Conservation (phyloP, 1,140 invertebrate species). For the Leptopilina clavipes region DNA sequence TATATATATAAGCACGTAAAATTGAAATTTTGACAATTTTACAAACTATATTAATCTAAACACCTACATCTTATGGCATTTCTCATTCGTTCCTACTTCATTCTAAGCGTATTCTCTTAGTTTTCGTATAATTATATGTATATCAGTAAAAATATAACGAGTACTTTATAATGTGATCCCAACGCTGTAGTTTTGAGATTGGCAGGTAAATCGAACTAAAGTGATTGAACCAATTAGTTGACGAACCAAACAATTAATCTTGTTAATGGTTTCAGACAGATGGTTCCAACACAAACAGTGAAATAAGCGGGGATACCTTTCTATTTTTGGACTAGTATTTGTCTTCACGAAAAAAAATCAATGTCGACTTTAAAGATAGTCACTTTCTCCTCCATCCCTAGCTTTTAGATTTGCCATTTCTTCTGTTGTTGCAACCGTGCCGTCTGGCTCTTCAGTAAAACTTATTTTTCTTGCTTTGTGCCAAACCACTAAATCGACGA, state of each 20-base stretch:
- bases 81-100: neutral
- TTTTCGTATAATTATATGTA: neutral
- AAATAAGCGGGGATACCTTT: slow-evolving; percentile 7
- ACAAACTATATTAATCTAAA: neutral
- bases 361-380: slow-evolving; percentile 62
- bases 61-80: slow-evolving; percentile 7
- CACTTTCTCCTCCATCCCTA: slow-evolving; percentile 68
- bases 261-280: neutral
- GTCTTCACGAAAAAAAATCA: slow-evolving; percentile 6
- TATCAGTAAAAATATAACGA: slow-evolving; percentile 24
- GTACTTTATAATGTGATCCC: neutral
- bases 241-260: neutral
- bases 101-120: slow-evolving; percentile 21
- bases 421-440: slow-evolving; percentile 64
- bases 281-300: neutral
- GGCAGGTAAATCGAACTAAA: slow-evolving; percentile 22
- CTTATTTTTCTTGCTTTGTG: slow-evolving; percentile 86
- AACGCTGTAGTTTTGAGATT: neutral
- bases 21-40: neutral
- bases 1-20: neutral
- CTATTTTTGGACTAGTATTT: slow-evolving; percentile 30
- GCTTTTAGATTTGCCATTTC: slow-evolving; percentile 72
- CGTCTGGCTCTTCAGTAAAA: slow-evolving; percentile 78
- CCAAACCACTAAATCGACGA: slow-evolving; percentile 89
- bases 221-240: neutral